phyloP scores from a whole-genome alignment of 2,113 vertebrate species.

The Felis chaus region DNA sequence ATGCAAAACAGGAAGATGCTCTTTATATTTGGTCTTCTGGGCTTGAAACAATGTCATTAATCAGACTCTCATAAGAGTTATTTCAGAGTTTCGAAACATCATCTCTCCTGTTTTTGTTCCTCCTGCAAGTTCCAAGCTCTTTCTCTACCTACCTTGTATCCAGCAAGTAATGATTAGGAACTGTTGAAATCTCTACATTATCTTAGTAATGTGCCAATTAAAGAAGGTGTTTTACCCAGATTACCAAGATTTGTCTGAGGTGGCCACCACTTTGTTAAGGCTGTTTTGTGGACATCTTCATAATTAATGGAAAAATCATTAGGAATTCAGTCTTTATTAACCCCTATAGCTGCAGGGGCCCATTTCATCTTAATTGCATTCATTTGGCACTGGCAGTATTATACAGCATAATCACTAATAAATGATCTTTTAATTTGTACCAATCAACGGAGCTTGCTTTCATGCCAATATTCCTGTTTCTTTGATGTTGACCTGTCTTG shows the following conservation, averaged over 20 bases:
- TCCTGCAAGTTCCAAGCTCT: slow-evolving; percentile 41
- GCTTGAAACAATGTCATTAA: slow-evolving; percentile 69
- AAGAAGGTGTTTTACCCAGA: slow-evolving; percentile 84
- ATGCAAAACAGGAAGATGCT: slow-evolving; percentile 65
- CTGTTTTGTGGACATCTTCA: slow-evolving; percentile 91
- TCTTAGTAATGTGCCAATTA: slow-evolving; percentile 85
- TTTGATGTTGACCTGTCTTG: slow-evolving; percentile 90
- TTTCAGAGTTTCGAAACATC: slow-evolving; percentile 62
- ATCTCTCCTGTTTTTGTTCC: not conserved
- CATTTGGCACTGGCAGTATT: slow-evolving; percentile 90
- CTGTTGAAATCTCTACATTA: slow-evolving; percentile 84
- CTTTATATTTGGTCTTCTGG: slow-evolving; percentile 64
- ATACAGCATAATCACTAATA: slow-evolving; percentile 90
- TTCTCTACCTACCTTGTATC: slow-evolving; percentile 67
- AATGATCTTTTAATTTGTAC: slow-evolving; percentile 92
- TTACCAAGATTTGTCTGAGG: slow-evolving; percentile 87
- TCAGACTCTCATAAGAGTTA: slow-evolving; percentile 58
- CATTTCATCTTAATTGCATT: slow-evolving; percentile 92
- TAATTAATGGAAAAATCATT: slow-evolving; percentile 92
- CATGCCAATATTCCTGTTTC: slow-evolving; percentile 90
- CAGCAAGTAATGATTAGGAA: slow-evolving; percentile 76
- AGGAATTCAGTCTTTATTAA: slow-evolving; percentile 90
- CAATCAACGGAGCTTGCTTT: slow-evolving; percentile 88
- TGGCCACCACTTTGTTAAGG: slow-evolving; percentile 88
- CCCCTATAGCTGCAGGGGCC: slow-evolving; percentile 90